Conservation (phyloP, 2,888 invertebrate species). For the Diaperis boleti region DNA sequence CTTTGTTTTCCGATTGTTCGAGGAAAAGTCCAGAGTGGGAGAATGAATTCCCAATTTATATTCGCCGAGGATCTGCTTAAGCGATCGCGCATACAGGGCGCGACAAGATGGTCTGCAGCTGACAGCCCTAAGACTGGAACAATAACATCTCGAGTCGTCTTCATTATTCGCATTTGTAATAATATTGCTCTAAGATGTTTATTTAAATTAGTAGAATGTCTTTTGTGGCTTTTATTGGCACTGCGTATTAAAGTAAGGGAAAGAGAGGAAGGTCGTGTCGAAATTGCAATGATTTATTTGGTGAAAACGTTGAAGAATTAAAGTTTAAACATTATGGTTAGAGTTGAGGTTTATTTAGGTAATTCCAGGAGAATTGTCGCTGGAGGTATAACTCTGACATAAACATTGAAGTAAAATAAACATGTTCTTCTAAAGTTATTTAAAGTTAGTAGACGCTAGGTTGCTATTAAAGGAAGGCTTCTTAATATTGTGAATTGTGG, state of each 20-base stretch:
- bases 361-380: no score
- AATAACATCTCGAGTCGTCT: constrained; percentile 61
- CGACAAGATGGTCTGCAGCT: constrained; percentile 50
- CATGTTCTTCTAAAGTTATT: no score
- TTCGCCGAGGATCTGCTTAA: constrained; percentile 61
- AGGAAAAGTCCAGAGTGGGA: constrained; percentile 41
- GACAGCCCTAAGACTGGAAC: constrained; percentile 57
- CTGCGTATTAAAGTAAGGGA: no score
- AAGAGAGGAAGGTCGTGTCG: not conserved
- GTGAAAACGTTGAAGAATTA: not conserved
- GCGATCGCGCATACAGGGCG: constrained; percentile 49
- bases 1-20: constrained; percentile 49
- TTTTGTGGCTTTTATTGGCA: constrained; percentile 51
- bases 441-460: no score
- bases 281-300: not conserved
- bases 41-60: constrained; percentile 64
- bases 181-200: constrained; percentile 63
- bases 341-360: no score
- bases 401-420: no score
- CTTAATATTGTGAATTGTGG: no score
- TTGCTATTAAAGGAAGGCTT: no score
- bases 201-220: constrained; percentile 61
- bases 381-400: no score
- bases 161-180: constrained; percentile 62
- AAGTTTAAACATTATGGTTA: no score